These are phyloP conservation scores for Eriocheir sinensis DNA, from an alignment of 1,140 invertebrate species.

Conservation along the genomic window DNA sequence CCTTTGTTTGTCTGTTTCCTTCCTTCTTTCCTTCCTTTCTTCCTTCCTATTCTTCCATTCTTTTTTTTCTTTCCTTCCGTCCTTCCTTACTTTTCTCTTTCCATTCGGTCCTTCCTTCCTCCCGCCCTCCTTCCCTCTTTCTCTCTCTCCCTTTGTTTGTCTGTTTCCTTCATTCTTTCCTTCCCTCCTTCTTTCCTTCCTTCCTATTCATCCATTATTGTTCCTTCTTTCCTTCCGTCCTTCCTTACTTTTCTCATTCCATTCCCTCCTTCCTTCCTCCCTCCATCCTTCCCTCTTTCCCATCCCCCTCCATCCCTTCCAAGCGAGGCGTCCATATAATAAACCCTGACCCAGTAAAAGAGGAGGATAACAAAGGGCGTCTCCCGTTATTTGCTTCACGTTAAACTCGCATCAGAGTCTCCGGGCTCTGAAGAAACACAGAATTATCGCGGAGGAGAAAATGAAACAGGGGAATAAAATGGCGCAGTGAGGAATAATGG, in stretches of 20 bases:
- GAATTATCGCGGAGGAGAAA: background rate
- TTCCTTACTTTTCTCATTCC: background rate
- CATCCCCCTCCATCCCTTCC: background rate
- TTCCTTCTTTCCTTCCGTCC: background rate
- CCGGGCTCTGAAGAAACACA: background rate
- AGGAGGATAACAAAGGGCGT: background rate
- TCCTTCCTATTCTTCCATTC: background rate
- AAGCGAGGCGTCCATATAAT: background rate
- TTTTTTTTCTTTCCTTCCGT: background rate
- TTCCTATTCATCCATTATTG: background rate
- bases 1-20: background rate
- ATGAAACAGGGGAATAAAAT: background rate
- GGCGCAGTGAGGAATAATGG: background rate
- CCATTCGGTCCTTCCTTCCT: background rate
- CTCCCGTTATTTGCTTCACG: background rate
- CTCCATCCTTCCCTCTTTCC: background rate
- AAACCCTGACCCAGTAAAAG: background rate
- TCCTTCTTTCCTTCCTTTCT: background rate
- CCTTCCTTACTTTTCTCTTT: background rate
- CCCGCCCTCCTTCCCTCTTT: background rate
- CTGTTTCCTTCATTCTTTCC: background rate
- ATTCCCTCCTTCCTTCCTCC: background rate
- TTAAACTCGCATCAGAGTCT: background rate
- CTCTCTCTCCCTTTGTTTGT: no score
- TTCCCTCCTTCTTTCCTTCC: background rate